These are phyloP conservation scores for Synchiropus splendidus DNA, from an alignment of 2,113 vertebrate genomes.

Conservation along the genomic window DNA sequence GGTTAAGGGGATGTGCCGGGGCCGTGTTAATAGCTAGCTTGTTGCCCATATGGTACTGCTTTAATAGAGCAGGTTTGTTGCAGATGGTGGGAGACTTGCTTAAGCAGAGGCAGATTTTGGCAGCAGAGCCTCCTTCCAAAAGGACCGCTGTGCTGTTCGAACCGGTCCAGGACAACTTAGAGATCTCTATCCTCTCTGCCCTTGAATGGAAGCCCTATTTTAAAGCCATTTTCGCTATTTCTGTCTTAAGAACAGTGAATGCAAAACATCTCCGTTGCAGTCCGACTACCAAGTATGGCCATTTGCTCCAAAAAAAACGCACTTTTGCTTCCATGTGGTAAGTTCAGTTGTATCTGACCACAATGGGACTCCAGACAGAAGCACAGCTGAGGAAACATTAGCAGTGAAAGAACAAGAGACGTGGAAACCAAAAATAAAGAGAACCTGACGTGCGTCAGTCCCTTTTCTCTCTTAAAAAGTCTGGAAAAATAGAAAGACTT, in stretches of 20 bases:
- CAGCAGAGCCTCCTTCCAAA: constrained; percentile 73
- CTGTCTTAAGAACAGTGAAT: constrained; percentile 54
- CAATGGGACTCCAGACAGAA: constrained; percentile 54
- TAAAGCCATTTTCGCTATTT: constrained; percentile 54
- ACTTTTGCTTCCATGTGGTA: constrained; percentile 60
- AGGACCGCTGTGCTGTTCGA: constrained; percentile 66
- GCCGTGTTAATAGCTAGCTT: constrained; percentile 88
- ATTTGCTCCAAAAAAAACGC: constrained; percentile 64
- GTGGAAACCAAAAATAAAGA: constrained; percentile 35
- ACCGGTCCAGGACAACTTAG: constrained; percentile 45
- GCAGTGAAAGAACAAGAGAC: constrained; percentile 34
- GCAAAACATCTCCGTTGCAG: constrained; percentile 60
- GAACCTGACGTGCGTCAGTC: constrained; percentile 23
- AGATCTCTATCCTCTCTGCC: constrained; percentile 63
- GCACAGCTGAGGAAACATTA: constrained; percentile 63
- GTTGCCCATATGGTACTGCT: constrained; percentile 95
- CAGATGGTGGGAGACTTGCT: constrained; percentile 87
- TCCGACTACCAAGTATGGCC: constrained; percentile 56
- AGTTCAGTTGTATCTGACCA: constrained; percentile 69
- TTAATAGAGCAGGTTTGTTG: constrained; percentile 91
- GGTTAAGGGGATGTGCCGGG: constrained; percentile 80
- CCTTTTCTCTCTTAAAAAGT: constrained; percentile 19
- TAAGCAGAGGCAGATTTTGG: constrained; percentile 76
- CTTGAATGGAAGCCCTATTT: constrained; percentile 73
- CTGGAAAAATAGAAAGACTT: constrained; percentile 3